phyloP scores from a whole-genome alignment of 2,113 vertebrate genomes.

The Megalops atlanticus region DNA sequence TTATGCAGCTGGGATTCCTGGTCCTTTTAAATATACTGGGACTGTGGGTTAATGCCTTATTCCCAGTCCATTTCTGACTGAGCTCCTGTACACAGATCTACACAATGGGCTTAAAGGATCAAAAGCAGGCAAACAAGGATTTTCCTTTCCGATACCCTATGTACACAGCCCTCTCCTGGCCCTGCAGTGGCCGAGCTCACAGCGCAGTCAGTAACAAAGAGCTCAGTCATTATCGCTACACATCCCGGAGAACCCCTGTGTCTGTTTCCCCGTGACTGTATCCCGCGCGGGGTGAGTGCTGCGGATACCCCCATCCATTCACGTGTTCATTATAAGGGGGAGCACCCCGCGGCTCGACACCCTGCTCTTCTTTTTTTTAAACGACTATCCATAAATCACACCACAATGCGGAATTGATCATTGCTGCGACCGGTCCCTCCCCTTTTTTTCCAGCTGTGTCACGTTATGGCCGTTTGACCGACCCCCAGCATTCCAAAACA shows the following conservation, averaged over 20 bases:
- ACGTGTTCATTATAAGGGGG: conserved; percentile 54
- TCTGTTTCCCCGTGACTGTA: not conserved
- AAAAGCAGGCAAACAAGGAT: not conserved
- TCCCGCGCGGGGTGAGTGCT: conserved; percentile 24
- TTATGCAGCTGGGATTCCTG: not conserved
- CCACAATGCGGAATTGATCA: conserved; percentile 67
- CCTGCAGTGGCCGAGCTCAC: not conserved
- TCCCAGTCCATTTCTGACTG: not conserved
- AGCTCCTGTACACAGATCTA: not conserved
- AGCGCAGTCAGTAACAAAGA: not conserved
- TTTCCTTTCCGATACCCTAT: not conserved
- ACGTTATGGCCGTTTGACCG: conserved; percentile 74
- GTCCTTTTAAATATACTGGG: not conserved
- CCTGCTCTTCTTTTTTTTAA: conserved; percentile 66
- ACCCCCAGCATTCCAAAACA: conserved; percentile 46
- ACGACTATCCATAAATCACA: conserved; percentile 68
- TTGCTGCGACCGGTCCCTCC: conserved; percentile 70
- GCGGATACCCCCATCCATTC: conserved; percentile 32
- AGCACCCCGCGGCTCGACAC: conserved; percentile 58
- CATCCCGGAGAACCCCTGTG: not conserved
- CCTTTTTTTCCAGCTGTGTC: conserved; percentile 71
- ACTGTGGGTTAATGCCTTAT: not conserved
- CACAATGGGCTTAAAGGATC: not conserved
- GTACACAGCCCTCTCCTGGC: not conserved
- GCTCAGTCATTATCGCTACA: not conserved